phyloP scores from a whole-genome alignment of 2,797 vertebrate species.

The Leptatherina wallacei region DNA sequence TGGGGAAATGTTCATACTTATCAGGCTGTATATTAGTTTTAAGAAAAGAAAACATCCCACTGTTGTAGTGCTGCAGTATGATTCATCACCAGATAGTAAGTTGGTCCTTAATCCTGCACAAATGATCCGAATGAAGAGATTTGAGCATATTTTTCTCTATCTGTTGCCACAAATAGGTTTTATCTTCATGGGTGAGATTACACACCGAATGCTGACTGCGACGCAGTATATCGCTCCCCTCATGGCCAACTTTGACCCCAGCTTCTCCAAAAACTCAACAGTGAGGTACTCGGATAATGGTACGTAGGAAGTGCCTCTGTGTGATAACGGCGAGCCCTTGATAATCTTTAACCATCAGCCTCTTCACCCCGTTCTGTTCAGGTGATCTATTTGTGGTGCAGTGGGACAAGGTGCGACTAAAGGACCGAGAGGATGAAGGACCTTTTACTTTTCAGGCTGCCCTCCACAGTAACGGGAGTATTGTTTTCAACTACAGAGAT shows the following conservation, averaged over 20 bases:
- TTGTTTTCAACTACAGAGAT: slow-evolving; percentile 92
- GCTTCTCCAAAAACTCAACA: slow-evolving; percentile 92
- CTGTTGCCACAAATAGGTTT: slow-evolving; percentile 84
- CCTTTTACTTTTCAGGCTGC: slow-evolving; percentile 93
- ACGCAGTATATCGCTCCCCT: slow-evolving; percentile 95
- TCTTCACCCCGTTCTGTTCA: slow-evolving; percentile 53
- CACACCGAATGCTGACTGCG: slow-evolving; percentile 95
- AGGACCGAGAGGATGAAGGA: slow-evolving; percentile 88
- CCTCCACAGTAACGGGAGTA: slow-evolving; percentile 88
- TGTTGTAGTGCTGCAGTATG: neutral
- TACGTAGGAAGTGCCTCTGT: slow-evolving; percentile 67
- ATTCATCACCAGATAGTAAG: neutral
- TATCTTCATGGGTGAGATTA: slow-evolving; percentile 92
- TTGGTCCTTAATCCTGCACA: neutral
- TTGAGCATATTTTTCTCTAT: neutral
- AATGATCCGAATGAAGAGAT: too few relatives aligned
- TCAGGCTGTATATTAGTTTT: neutral
- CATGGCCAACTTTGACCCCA: slow-evolving; percentile 98
- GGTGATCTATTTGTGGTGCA: slow-evolving; percentile 92
- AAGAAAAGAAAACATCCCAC: neutral
- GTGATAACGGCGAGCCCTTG: neutral
- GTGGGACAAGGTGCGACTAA: slow-evolving; percentile 93
- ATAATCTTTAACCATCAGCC: slow-evolving; percentile 4
- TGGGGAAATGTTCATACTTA: neutral
- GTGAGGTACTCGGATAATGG: slow-evolving; percentile 93